Conservation (phyloP, 2,888 invertebrate genomes). For the Cacoxenus indagator region DNA sequence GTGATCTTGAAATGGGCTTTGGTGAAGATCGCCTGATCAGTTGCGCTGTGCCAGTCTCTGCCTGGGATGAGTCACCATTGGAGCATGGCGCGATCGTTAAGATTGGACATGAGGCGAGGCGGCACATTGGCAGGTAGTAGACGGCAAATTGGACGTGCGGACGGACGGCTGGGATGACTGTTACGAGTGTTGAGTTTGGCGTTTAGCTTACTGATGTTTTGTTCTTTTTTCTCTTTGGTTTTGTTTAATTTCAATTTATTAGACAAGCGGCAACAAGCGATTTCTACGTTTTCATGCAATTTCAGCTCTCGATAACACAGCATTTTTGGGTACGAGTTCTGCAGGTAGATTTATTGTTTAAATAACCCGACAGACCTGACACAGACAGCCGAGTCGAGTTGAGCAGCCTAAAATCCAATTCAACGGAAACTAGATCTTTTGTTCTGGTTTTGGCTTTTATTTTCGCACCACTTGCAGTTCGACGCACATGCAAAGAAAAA, state of each 20-base stretch:
- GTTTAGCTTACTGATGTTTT: background rate
- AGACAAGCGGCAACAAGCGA: constrained; percentile 37
- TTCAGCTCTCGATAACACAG: background rate
- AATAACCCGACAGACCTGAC: constrained; percentile 46
- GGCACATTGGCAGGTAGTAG: background rate
- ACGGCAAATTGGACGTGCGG: constrained; percentile 43
- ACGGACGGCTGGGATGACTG: constrained; percentile 25
- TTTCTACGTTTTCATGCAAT: background rate
- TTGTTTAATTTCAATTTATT: constrained; percentile 41
- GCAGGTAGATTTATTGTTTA: constrained; percentile 59
- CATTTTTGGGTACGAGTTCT: background rate
- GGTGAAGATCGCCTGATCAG: constrained; percentile 24
- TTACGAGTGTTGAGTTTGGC: constrained; percentile 5
- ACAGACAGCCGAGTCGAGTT: constrained; percentile 40
- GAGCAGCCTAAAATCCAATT: background rate
- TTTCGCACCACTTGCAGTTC: constrained; percentile 13
- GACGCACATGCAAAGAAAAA: constrained; percentile 23
- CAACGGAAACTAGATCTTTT: constrained; percentile 10
- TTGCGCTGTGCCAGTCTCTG: background rate
- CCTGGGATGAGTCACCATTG: constrained; percentile 19
- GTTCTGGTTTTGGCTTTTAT: constrained; percentile 9
- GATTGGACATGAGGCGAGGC: background rate
- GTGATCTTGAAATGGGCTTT: constrained; percentile 26
- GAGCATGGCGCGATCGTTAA: background rate
- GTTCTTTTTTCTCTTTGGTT: background rate